These are phyloP conservation scores for Dromius quadrimaculatus DNA, from an alignment of 2,888 invertebrate species.

Conservation along the genomic window DNA sequence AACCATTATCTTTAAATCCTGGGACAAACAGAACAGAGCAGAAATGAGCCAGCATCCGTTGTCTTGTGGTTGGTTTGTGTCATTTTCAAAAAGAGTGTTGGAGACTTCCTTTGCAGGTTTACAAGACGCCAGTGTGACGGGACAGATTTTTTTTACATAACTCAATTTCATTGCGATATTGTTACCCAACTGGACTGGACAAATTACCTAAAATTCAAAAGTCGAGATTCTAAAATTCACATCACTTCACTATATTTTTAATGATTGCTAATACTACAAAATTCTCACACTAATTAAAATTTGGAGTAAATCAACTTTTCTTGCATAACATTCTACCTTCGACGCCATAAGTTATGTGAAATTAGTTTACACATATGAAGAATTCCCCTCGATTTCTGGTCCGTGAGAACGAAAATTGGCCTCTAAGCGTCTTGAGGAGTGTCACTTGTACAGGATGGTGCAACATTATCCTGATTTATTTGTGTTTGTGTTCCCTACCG, in stretches of 20 bases:
- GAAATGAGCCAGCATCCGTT: conserved; percentile 26
- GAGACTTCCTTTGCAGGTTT: conserved; percentile 19
- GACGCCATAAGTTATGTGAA: conserved; percentile 19
- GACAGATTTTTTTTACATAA: no score
- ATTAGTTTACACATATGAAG: conserved; percentile 42
- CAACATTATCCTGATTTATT: conserved; percentile 41
- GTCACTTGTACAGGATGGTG: background rate
- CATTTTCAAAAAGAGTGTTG: background rate
- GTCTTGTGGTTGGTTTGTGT: background rate
- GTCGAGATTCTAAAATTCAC: no score
- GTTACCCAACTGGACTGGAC: no score
- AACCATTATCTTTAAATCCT: conserved; percentile 28
- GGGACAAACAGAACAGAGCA: no score
- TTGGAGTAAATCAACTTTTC: no score
- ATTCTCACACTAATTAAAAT: no score
- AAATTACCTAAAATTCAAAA: no score
- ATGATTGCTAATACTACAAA: no score
- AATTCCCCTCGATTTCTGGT: conserved; percentile 5
- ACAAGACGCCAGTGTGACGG: no score
- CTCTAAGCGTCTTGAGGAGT: background rate
- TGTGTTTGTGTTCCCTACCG: conserved; percentile 7
- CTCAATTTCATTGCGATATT: no score
- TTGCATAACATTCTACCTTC: no score
- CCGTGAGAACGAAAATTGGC: conserved; percentile 21
- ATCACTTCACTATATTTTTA: no score